Evolutionary conservation across 2,888 invertebrate species (phyloP).

Genomic region (Noctua comes): DNA sequence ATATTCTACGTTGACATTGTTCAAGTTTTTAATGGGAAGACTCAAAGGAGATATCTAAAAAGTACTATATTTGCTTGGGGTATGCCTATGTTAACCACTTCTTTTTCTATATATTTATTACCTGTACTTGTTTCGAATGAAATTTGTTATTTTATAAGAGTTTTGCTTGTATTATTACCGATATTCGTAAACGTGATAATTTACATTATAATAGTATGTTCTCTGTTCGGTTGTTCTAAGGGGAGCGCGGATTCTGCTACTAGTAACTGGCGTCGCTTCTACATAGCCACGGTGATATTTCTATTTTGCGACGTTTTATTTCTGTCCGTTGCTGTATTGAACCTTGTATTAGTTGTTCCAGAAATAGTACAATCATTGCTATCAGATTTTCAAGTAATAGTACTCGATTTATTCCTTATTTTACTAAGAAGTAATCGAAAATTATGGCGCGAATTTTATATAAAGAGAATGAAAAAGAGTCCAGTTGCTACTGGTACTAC

Average conservation of each 20-base stretch:
- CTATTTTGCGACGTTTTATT: conserved; percentile 14
- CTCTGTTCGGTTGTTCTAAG: conserved; percentile 2
- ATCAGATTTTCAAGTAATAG: conserved; percentile 3
- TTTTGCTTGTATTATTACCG: neutral
- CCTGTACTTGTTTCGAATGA: neutral
- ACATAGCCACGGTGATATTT: conserved; percentile 25
- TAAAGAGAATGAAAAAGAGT: conserved; percentile 8
- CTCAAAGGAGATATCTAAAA: conserved; percentile 14
- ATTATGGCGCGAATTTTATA: conserved; percentile 22
- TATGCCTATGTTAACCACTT: neutral
- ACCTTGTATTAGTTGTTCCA: neutral
- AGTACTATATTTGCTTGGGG: conserved; percentile 16
- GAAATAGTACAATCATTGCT: neutral
- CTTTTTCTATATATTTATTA: neutral
- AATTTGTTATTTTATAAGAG: neutral
- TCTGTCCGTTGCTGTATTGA: neutral
- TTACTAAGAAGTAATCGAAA: conserved; percentile 7
- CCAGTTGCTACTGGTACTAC: neutral
- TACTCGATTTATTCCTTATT: conserved; percentile 9
- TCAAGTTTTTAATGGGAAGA: neutral
- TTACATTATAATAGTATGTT: conserved; percentile 12
- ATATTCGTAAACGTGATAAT: conserved; percentile 17
- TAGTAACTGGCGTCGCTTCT: conserved; percentile 19
- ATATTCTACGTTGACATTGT: conserved; percentile 25
- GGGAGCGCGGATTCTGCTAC: neutral